Percentiles rank a stretch among this genome's conserved stretches.
Evolutionary conservation across 2,113 vertebrate species (phyloP).

Genomic region (Pavo muticus): DNA sequence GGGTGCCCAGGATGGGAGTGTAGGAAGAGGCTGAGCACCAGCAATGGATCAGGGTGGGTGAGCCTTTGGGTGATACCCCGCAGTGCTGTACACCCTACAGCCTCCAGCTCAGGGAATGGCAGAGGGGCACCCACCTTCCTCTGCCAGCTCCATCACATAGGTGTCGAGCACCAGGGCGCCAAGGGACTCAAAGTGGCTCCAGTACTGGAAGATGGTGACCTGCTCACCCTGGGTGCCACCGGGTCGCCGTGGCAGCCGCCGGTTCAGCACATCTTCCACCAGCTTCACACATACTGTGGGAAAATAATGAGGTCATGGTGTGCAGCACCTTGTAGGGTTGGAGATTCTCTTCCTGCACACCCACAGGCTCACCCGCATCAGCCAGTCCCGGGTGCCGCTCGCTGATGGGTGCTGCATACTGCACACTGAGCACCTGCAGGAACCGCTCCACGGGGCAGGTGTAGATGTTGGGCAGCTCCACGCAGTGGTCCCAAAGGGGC

Average conservation of each 20-base stretch:
- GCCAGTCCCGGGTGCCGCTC: slow-evolving; percentile 79
- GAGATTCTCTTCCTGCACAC: accelerated
- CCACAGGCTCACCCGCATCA: slow-evolving; percentile 82
- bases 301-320: not conserved
- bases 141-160: slow-evolving; percentile 87
- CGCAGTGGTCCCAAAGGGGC: slow-evolving; percentile 88
- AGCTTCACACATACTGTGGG: slow-evolving; percentile 86
- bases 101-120: not conserved
- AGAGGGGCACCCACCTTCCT: slow-evolving; percentile 84
- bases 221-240: slow-evolving; percentile 72
- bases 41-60: not conserved
- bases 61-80: not conserved
- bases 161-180: slow-evolving; percentile 80
- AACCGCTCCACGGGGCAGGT: slow-evolving; percentile 83
- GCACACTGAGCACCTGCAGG: slow-evolving; percentile 76
- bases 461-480: slow-evolving; percentile 79
- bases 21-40: not conserved
- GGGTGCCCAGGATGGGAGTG: not conserved
- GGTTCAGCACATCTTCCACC: slow-evolving; percentile 86
- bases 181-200: slow-evolving; percentile 88
- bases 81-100: not conserved
- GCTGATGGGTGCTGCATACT: slow-evolving; percentile 77
- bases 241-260: slow-evolving; percentile 83
- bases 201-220: slow-evolving; percentile 93
- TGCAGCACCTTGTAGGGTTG: not conserved